Conservation (phyloP, 2,113 vertebrate genomes). For the Scolopax mira region DNA sequence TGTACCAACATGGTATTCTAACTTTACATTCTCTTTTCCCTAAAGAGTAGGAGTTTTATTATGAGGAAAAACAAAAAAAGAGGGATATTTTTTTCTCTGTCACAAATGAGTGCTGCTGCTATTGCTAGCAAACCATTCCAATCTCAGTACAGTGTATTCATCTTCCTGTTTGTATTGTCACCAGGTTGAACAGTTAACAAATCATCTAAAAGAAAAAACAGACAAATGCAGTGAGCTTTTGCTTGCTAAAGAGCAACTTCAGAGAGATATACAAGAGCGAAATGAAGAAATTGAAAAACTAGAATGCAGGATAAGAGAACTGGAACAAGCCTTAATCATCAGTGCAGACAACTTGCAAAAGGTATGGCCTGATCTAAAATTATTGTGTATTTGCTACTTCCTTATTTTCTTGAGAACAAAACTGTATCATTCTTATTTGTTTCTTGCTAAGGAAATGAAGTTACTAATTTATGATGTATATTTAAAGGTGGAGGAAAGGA, state of each 20-base stretch:
- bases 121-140: not conserved
- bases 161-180: not conserved
- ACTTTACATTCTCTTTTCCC: not conserved
- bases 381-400: not conserved
- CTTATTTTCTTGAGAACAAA: not conserved
- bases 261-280: constrained; percentile 87
- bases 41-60: not conserved
- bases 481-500: constrained; percentile 84
- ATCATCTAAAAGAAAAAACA: constrained; percentile 92
- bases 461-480: not conserved
- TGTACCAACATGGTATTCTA: not conserved
- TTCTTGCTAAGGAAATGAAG: not conserved
- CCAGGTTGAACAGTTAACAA: constrained; percentile 89
- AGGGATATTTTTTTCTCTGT: not conserved
- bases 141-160: not conserved
- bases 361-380: constrained; percentile 68
- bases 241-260: constrained; percentile 89
- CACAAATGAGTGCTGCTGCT: not conserved
- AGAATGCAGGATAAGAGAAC: constrained; percentile 85
- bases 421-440: not conserved
- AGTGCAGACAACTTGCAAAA: constrained; percentile 83
- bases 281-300: constrained; percentile 95
- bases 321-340: constrained; percentile 90
- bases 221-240: constrained; percentile 95
- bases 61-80: not conserved